Conservation (phyloP, 2,113 vertebrate genomes). For the Heptranchias perlo region DNA sequence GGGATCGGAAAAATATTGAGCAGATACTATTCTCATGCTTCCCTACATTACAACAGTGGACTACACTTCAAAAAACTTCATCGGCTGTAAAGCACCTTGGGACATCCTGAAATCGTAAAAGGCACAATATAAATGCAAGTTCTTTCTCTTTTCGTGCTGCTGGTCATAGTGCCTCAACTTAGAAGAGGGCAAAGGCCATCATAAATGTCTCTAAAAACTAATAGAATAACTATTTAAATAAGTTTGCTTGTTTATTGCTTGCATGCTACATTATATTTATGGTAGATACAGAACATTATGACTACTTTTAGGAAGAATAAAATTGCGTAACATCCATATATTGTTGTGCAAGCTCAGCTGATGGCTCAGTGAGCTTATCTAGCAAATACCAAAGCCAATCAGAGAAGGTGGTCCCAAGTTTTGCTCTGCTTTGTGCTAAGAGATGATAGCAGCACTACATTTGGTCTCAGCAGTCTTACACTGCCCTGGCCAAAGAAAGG, state of each 20-base stretch:
- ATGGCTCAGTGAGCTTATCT: not conserved
- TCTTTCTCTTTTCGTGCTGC: not conserved
- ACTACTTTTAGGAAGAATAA: not conserved
- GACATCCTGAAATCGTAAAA: not conserved
- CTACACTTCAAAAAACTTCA: not conserved
- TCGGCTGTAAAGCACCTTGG: not conserved
- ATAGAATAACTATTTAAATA: not conserved
- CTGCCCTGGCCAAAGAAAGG: not conserved
- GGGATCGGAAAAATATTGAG: not conserved
- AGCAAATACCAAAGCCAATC: not conserved
- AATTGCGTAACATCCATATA: not conserved
- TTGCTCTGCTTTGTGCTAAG: not conserved
- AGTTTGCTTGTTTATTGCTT: not conserved
- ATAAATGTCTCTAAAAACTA: not conserved
- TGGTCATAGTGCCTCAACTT: not conserved
- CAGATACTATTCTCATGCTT: not conserved
- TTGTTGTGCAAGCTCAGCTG: not conserved
- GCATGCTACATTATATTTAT: not conserved
- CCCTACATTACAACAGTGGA: not conserved
- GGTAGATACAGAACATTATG: not conserved
- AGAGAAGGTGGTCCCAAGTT: not conserved
- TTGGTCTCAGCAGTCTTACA: not conserved
- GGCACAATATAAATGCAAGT: not conserved
- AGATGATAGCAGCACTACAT: not conserved
- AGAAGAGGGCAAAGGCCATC: not conserved